Evolutionary conservation across 2,797 vertebrate genomes (phyloP).

Genomic region (Anguilla marmorata): DNA sequence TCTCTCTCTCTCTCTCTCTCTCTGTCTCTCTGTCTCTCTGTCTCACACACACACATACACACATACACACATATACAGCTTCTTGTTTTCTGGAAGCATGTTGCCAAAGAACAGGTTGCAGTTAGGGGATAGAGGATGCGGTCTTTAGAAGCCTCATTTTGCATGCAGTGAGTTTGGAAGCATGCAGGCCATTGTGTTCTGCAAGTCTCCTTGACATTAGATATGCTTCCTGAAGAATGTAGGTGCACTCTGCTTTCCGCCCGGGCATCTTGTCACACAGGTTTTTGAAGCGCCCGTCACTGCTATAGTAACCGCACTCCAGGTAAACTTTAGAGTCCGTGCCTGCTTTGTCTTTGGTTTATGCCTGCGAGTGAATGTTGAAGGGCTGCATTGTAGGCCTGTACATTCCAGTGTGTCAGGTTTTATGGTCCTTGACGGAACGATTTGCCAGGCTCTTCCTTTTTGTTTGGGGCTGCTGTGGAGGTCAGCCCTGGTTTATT

Average conservation of each 20-base stretch:
- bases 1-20: not conserved
- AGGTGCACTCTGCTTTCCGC: not conserved
- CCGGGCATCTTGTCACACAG: constrained; percentile 5
- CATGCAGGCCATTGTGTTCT: not conserved
- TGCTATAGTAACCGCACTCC: not conserved
- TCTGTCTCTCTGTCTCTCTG: not conserved
- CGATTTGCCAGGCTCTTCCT: not conserved
- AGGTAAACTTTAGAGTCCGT: not conserved
- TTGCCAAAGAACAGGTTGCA: not conserved
- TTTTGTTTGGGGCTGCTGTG: constrained; percentile 18
- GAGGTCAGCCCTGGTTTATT: constrained; percentile 10
- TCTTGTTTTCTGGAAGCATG: not conserved
- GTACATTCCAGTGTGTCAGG: constrained; percentile 22
- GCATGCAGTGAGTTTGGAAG: not conserved
- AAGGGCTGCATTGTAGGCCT: constrained; percentile 9
- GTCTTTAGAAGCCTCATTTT: not conserved
- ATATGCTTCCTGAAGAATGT: not conserved
- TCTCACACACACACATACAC: not conserved
- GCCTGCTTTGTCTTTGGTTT: constrained; percentile 7
- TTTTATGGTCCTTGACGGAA: not conserved
- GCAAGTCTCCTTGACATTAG: not conserved
- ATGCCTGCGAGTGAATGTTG: not conserved
- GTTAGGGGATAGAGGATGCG: not conserved
- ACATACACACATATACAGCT: not conserved
- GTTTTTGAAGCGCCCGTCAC: not conserved